Conservation (phyloP, 1,140 invertebrate genomes). For the Mercenaria mercenaria region DNA sequence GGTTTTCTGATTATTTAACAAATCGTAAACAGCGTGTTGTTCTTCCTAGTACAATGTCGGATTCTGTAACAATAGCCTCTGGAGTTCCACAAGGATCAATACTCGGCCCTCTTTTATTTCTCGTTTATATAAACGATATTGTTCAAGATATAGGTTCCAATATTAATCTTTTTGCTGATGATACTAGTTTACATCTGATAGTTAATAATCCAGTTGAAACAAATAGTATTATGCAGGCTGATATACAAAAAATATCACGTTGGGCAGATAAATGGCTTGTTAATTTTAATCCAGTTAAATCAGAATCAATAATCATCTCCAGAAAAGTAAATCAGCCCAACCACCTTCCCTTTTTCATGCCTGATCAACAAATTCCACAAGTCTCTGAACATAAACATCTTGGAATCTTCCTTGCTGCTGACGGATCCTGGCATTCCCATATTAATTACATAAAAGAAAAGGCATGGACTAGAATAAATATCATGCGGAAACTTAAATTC, state of each 20-base stretch:
- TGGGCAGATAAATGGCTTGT: neutral
- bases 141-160: neutral
- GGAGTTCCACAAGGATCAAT: neutral
- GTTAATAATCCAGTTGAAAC: neutral
- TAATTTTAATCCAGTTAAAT: constrained; percentile 46
- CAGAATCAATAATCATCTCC: constrained; percentile 17
- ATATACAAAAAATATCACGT: neutral
- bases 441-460: constrained; percentile 46
- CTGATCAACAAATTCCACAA: neutral
- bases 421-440: constrained; percentile 27
- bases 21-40: neutral
- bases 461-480: constrained; percentile 39
- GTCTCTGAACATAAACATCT: constrained; percentile 40
- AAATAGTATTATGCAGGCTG: neutral
- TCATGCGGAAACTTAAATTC: constrained; percentile 25
- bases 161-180: neutral
- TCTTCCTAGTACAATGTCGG: neutral
- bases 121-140: neutral
- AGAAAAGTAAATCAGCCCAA: neutral
- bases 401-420: neutral
- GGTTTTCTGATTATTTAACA: neutral
- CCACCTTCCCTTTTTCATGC: neutral
- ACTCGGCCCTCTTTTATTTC: neutral
- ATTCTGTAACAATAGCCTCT: neutral
- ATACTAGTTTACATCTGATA: neutral